Evolutionary conservation across 2,113 vertebrate genomes (phyloP), one percentile per base, ranked within the genome.

Genomic region (Chlorodrepanis virens): DNA sequence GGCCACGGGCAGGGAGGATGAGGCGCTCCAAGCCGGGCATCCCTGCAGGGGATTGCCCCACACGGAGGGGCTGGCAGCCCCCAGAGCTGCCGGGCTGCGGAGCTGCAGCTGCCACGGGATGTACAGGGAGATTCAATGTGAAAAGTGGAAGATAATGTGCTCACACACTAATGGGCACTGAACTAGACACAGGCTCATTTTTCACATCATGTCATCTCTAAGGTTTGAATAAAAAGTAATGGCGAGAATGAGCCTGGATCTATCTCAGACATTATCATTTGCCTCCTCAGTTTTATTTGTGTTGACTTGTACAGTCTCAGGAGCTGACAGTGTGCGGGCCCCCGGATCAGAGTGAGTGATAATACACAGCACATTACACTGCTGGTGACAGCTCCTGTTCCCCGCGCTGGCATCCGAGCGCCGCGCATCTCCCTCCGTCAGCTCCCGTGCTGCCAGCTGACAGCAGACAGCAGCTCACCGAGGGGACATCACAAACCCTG

Each of bases 121-220:
- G 98, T 97, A 95, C 96, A 75, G 98, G 96, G 97, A 98, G 98
- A 98, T 98, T 97, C 98, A 97, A 98, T 98, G 98, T 99, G 98
- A 99, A 99, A 99, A 99, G 98, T 98, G 98, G 98, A 98, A 99
- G 99, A 99, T 99, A 99, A 99, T 99, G 98, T 98, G 99, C 98
- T 99, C 98, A 98, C 99, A 99, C 98, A 98, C 99, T 99, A 99
- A 99, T 99, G 98, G 99, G 99, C 99, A 98, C 98, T 99, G 98
- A 98, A 99, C 98, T 99, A 99, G 99, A 99, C 99, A 98, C 97
- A 97, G 98, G 98, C 99, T 99, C 99, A 99, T 99, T 99, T 99
- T 99, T 99, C 99, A 99, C 98, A 99, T 99, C 99, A 99, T 99
- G 99, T 99, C 99, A 99, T 99, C 98, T 99, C 98, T 97, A 98